Conservation (phyloP, 2,113 vertebrate genomes). For the Puffinus mauretanicus region DNA sequence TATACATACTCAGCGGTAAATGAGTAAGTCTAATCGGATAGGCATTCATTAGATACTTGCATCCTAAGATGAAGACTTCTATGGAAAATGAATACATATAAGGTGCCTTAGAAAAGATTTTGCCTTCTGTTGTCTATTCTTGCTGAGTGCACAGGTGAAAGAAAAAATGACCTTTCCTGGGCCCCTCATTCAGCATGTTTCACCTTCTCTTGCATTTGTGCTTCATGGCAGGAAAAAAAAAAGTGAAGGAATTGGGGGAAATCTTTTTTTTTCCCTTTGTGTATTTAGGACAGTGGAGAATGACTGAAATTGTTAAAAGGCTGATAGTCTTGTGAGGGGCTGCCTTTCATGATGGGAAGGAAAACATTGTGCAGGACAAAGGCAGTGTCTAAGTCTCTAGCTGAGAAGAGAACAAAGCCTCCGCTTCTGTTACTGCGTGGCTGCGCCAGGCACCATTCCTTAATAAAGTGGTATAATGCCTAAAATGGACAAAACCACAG, state of each 20-base stretch:
- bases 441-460: not conserved
- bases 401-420: constrained; percentile 14
- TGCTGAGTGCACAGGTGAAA: not conserved
- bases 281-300: not conserved
- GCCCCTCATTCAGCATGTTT: not conserved
- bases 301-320: not conserved
- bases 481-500: not conserved
- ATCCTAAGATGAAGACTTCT: not conserved
- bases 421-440: not conserved
- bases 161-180: not conserved
- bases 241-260: not conserved
- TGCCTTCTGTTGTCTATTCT: not conserved
- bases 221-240: not conserved
- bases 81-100: not conserved
- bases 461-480: not conserved
- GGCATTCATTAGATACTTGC: not conserved
- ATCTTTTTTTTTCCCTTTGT: not conserved
- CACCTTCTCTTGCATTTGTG: not conserved
- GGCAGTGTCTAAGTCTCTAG: not conserved
- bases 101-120: not conserved
- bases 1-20: not conserved
- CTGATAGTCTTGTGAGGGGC: not conserved
- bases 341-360: not conserved
- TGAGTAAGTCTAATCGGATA: not conserved
- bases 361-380: not conserved